Evolutionary conservation across 2,888 invertebrate genomes (phyloP), one percentile per base, ranked within the genome.

Genomic region (Polymixis flavicincta): DNA sequence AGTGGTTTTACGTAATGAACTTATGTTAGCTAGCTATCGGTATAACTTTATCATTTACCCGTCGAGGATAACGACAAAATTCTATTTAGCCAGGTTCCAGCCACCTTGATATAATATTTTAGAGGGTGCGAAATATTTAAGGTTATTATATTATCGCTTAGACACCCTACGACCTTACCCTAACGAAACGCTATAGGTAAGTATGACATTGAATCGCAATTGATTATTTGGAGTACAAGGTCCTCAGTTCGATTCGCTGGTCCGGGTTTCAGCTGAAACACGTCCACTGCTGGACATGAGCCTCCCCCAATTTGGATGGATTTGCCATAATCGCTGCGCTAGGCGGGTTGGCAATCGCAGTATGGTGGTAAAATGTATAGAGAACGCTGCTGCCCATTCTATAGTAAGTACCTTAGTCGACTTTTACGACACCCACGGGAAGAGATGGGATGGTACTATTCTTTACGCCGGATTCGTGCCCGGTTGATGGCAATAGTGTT

Each of bases 51-150:
- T 65, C 68, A 73, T 71, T 68, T 68, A 68, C 59, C n/a, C 13
- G 5, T 32, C 70, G 71, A 67, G 57, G 57, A 25, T 68, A 68
- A 79, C 2, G 67, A 73, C 48, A 32, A 76, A 76, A 83, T 80
- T 80, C 57, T 71, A 77, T 82, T 76, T 65, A 76, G 60, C 37
- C 22, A 54, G 32, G 73, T 32, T 55, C 37, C 28, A 68, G 25
- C 52, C 22, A 48, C 60, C 61, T 59, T 60, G 32, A 32, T 61
- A 48, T 72, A 59, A 66, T 54, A 80, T 74, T 84, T 82, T 76
- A 84, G 65, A 82, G 69, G 81, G 71, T 69, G 78, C 13, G 48
- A 70, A 64, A 63, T 72, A 64, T 75, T 68, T 77, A 64, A 71
- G 60, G 59, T 71, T 78, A 70, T 76, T 74, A 71, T 55, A 67